These are phyloP conservation scores for Vespertilio murinus DNA, from an alignment of 2,797 vertebrate species.

Conservation along the genomic window DNA sequence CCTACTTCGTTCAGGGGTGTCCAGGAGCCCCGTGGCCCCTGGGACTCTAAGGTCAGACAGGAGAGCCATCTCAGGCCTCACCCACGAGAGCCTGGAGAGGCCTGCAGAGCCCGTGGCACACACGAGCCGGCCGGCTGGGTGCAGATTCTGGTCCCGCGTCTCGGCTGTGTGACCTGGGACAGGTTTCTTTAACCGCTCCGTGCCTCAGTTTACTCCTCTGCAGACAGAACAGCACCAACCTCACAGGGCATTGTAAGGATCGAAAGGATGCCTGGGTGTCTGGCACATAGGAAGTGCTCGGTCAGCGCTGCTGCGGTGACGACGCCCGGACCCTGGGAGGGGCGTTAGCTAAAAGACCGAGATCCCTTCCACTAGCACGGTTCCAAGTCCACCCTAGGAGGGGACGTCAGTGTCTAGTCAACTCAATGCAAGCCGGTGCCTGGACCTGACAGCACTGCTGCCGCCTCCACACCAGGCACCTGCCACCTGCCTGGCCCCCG, in stretches of 20 bases:
- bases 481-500: too few relatives aligned
- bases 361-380: background rate
- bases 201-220: background rate
- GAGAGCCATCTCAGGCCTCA: background rate
- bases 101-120: background rate
- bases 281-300: background rate
- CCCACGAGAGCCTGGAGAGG: background rate
- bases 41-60: background rate
- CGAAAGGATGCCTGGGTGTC: background rate
- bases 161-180: background rate
- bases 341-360: background rate
- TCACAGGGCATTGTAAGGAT: background rate
- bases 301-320: background rate
- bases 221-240: background rate
- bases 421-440: background rate
- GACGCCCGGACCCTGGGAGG: background rate
- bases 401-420: background rate
- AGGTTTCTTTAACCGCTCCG: constrained; percentile 1
- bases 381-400: background rate
- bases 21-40: background rate
- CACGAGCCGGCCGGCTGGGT: background rate
- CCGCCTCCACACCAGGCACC: background rate
- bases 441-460: background rate
- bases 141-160: background rate
- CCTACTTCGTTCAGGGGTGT: constrained; percentile 3